Conservation (phyloP, 2,888 invertebrate genomes). For the Nephrotoma appendiculata region DNA sequence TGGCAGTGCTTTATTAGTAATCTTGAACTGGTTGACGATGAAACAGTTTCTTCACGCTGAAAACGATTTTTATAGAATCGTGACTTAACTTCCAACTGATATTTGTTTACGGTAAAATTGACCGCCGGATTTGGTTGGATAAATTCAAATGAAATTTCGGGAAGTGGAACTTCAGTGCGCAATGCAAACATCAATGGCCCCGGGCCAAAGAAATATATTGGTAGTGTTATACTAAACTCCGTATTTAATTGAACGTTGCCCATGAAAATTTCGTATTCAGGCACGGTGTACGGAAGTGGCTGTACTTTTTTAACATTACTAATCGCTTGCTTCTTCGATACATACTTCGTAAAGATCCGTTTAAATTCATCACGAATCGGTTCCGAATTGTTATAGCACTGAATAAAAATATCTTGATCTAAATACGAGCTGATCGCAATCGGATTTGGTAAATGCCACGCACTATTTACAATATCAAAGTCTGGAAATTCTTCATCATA, state of each 20-base stretch:
- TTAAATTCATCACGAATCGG: neutral
- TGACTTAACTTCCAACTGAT: neutral
- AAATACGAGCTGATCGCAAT: neutral
- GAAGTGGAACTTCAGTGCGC: neutral
- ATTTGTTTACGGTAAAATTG: neutral
- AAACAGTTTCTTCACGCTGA: neutral
- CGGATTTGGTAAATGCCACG: neutral
- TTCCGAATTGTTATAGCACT: neutral
- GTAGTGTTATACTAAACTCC: neutral
- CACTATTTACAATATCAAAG: neutral
- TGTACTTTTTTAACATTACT: neutral
- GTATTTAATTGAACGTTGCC: neutral
- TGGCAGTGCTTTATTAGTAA: neutral
- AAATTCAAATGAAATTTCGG: neutral
- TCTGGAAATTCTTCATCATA: neutral
- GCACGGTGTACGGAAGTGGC: neutral
- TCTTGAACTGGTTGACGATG: neutral
- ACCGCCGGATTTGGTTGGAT: neutral
- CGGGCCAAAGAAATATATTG: neutral
- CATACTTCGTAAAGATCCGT: neutral
- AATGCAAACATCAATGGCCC: neutral
- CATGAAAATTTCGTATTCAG: neutral
- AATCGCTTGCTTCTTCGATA: neutral
- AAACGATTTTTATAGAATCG: neutral
- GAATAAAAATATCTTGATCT: neutral